Evolutionary conservation across 2,113 vertebrate genomes (phyloP).

Genomic region (Oriolus oriolus): DNA sequence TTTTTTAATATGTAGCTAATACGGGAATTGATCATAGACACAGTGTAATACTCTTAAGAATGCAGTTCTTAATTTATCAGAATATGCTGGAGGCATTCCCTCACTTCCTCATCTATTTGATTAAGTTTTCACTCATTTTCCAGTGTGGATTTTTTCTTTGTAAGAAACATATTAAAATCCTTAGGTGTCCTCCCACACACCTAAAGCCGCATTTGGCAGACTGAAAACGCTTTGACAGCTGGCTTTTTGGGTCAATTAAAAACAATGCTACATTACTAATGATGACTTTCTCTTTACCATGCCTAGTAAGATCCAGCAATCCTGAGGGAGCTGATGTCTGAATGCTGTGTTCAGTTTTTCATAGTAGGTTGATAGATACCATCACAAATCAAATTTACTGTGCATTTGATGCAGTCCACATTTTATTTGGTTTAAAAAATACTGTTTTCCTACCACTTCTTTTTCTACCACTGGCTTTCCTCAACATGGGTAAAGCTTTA

Average conservation of each 20-base stretch:
- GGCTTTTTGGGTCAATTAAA: slow-evolving; percentile 40
- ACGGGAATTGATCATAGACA: background rate
- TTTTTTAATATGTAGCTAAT: background rate
- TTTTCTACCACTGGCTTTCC: background rate
- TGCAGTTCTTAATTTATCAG: background rate
- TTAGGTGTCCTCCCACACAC: background rate
- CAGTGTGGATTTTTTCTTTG: background rate
- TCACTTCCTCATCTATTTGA: background rate
- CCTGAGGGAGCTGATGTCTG: background rate
- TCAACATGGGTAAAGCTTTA: background rate
- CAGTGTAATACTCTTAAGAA: background rate
- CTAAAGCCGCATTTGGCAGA: slow-evolving; percentile 3
- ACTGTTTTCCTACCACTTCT: background rate
- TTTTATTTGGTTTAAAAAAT: background rate
- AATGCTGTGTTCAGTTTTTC: background rate
- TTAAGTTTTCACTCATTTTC: background rate
- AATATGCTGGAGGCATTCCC: background rate
- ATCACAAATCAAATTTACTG: background rate
- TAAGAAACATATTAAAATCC: background rate
- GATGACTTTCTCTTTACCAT: background rate
- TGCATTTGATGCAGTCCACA: background rate
- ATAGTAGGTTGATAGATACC: background rate
- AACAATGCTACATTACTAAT: background rate
- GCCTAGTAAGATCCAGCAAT: background rate
- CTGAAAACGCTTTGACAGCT: slow-evolving; percentile 9